Conservation (phyloP, 2,113 vertebrate genomes). For the Machaerirhynchus nigripectus region DNA sequence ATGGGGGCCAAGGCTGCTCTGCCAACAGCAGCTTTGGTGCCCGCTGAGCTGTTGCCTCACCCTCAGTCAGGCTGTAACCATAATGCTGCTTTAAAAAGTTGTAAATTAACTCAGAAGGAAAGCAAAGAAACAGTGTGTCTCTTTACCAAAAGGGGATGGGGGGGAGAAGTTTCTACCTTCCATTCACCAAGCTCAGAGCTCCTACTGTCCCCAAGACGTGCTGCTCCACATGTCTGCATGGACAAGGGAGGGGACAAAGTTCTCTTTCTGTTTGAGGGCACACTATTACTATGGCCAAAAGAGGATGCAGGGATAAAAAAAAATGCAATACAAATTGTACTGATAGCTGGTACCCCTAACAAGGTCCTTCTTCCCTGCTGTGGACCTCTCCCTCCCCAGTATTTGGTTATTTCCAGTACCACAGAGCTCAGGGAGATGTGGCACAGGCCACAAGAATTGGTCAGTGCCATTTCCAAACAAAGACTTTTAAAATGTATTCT, state of each 20-base stretch:
- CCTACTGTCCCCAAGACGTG: fast-evolving
- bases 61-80: background rate
- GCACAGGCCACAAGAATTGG: background rate
- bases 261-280: background rate
- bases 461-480: background rate
- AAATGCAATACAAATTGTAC: background rate
- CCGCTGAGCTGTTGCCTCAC: background rate
- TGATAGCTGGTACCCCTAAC: background rate
- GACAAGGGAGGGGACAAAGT: background rate
- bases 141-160: background rate
- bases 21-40: background rate
- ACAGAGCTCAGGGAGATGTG: background rate
- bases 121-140: background rate
- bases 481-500: background rate
- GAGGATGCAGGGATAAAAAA: background rate
- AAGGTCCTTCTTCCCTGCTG: background rate
- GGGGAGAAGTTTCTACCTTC: background rate
- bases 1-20: fast-evolving
- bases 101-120: background rate
- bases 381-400: background rate
- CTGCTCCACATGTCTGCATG: background rate
- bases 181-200: background rate
- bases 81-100: background rate
- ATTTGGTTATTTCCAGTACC: background rate
- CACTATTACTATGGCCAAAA: background rate